Base-by-base conservation (phyloP, 2,888 invertebrate species). In the Pheosia gnoma region DNA sequence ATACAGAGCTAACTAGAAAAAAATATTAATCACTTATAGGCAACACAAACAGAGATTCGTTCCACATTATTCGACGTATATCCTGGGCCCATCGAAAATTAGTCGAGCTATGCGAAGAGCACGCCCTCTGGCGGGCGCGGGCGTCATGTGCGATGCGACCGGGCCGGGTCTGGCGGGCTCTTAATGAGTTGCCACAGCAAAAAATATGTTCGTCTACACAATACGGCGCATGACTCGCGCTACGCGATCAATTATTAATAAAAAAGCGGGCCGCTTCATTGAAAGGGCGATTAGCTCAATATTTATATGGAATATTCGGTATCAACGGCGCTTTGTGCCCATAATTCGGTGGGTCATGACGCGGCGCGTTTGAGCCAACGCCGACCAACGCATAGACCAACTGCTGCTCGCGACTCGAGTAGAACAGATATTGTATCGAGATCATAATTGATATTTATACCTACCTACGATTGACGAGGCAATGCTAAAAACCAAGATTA, bases 261-360 rank as follows among this genome's bases (percentile, higher is more conserved):
- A 93, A 93, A 79, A 93, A 93, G 90, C 91, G 89, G 89, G 90
- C 93, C 91, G 93, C 91, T 90, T 89, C 91, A 92, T 92, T 93
- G 93, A 93, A 93, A 93, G 92, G 92, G 93, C 93, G 93, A 93
- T 93, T 93, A 93, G 93, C 93, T 93, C 93, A 93, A 93, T 93
- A 93, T 93, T 93, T 93, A 93, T 93, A 93, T 93, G 93, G 93
- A 92, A 93, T 93, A 93, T 93, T 92, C 93, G 91, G 92, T 92
- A 92, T 93, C 91, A 93, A 93, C 93, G 93, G 87, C 90, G 87
- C 93, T 91, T 93, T 93, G 93, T 93, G 90, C 83, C 83, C 84
- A 86, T 93, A 93, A 93, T 93, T 93, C 91, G 93, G 92, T 90
- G 88, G 88, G 88, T 88, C 89, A 82, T 93, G 93, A 93, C 92